Evolutionary conservation across 2,113 vertebrate species (phyloP).

Genomic region (Rana temporaria): DNA sequence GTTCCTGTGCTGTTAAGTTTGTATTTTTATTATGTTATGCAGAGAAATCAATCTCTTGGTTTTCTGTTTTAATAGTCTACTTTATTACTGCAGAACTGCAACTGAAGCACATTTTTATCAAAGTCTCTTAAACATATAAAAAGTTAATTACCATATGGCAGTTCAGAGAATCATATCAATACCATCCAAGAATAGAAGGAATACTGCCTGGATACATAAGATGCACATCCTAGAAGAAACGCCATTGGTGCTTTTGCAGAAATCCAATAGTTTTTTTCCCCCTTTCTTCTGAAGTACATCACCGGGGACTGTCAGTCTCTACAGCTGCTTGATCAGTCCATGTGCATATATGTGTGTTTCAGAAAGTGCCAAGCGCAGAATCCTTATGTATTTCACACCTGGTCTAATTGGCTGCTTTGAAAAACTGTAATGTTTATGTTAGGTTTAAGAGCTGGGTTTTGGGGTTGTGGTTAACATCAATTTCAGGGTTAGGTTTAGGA

Average conservation of each 20-base stretch:
- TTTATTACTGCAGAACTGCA: constrained; percentile 78
- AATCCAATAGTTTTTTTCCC: too few relatives aligned
- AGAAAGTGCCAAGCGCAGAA: too few relatives aligned
- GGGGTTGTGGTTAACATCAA: too few relatives aligned
- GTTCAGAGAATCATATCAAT: constrained; percentile 69
- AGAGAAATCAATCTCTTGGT: constrained; percentile 77
- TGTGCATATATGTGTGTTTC: too few relatives aligned
- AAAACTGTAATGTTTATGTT: too few relatives aligned
- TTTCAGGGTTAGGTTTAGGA: too few relatives aligned
- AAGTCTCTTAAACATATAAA: constrained; percentile 69
- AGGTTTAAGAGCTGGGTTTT: too few relatives aligned
- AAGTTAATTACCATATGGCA: constrained; percentile 81
- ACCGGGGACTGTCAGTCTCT: too few relatives aligned
- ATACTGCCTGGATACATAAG: background rate
- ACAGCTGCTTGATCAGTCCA: too few relatives aligned
- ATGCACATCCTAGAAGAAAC: background rate
- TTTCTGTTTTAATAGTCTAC: constrained; percentile 76
- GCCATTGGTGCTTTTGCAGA: background rate
- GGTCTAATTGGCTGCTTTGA: too few relatives aligned
- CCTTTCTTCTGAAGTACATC: too few relatives aligned
- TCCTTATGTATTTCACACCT: too few relatives aligned
- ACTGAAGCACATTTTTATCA: constrained; percentile 78
- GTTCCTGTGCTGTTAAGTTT: constrained; percentile 81
- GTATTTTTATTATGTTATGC: constrained; percentile 80
- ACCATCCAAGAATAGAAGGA: background rate